Base-by-base conservation (phyloP, 2,113 vertebrate species). In the Felis catus region DNA sequence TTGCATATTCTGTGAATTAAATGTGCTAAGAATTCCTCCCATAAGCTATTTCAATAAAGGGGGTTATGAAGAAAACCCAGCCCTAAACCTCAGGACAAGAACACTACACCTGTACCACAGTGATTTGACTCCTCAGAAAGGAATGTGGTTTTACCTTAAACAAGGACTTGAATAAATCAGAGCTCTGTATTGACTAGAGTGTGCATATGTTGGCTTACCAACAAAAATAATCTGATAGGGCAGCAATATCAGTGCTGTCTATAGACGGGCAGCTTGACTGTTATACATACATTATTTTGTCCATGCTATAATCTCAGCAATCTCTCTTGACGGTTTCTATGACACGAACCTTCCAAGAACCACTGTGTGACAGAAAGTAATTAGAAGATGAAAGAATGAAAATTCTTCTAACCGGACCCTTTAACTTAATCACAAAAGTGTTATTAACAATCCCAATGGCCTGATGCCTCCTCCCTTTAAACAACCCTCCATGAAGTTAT, bases 1-100 rank as follows among this genome's bases (percentile, higher is more conserved):
- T 81, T 95, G 53, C 76, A 96, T 96, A 95, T 82, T 87, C 25
- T 83, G 48, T 71, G 48, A 84, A 71, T 85, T 96, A 92, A 66
- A 70, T n/a, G 10, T 95, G 29, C 27, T 90, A 94, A 21, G 0
- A 74, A 80, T 85, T 83, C 29, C 48, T 95, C 53, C 76, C 23
- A 27, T 21, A 63, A 5, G 0, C 27, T 86, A 29, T 87, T 96
- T 48, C 68, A 63, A 82, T 83, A 19, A 97, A 82, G 15, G 4
- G 3, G 15, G 0, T 73, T 87, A 45, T 53, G 87, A 83, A 94
- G 55, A 91, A 89, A 82, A 4, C 13, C 23, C 8, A 73, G 18
- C 10, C 21, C 39, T 65, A 55, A 89, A 79, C 2, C 3, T 78
- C 16, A 41, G 41, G 33, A 33, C 29, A 82, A 82, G n/a, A 68